Percentiles rank a stretch among this genome's conserved stretches.
Evolutionary conservation across 2,888 invertebrate genomes (phyloP).

Genomic region (Campoletis raptor): DNA sequence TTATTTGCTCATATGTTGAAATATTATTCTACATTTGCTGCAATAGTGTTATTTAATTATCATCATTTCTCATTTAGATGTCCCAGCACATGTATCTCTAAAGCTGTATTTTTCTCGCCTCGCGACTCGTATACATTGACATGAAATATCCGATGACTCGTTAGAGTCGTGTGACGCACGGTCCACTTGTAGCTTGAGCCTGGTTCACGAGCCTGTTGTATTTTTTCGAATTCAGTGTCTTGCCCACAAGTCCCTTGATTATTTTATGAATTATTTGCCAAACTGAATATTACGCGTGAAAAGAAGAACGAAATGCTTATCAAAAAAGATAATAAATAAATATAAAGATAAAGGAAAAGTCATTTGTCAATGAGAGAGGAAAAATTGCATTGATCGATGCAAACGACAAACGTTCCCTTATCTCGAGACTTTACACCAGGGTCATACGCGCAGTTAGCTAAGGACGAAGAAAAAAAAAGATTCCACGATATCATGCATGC

Average conservation of each 20-base stretch:
- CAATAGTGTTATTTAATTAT: slow-evolving; percentile 2
- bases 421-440: neutral
- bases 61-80: neutral
- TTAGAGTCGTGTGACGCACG: slow-evolving; percentile 56
- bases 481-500: slow-evolving; percentile 6
- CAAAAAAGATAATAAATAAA: neutral
- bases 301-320: neutral
- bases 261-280: slow-evolving; percentile 6
- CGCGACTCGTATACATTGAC: neutral
- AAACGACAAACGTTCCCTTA: neutral
- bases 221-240: slow-evolving; percentile 22
- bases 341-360: neutral
- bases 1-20: neutral
- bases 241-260: neutral
- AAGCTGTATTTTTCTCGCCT: neutral
- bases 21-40: neutral
- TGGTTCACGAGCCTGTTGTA: slow-evolving; percentile 8
- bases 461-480: neutral
- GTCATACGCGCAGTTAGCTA: neutral
- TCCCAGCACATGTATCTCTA: neutral
- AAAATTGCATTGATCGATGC: slow-evolving; percentile 18
- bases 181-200: slow-evolving; percentile 41
- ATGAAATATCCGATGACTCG: slow-evolving; percentile 61
- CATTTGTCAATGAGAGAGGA: neutral
- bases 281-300: neutral